These are phyloP conservation scores for Muschampia plurimacula DNA, from an alignment of 2,888 invertebrate species.

Conservation along the genomic window DNA sequence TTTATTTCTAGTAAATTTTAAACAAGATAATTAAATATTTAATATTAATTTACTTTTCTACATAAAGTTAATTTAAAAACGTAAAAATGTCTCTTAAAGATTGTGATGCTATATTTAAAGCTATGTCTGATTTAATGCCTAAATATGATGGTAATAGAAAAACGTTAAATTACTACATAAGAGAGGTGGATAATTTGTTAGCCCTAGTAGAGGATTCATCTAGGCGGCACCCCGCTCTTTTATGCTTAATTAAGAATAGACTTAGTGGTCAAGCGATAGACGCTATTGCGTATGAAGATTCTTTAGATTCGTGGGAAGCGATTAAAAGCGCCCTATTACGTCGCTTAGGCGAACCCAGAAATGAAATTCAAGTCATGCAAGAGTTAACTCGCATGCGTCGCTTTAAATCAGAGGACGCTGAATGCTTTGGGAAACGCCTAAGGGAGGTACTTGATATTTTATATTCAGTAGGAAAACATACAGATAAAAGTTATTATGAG, in stretches of 20 bases:
- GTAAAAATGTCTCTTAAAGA: slow-evolving; percentile 23
- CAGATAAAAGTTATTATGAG: slow-evolving; percentile 13
- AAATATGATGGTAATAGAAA: slow-evolving; percentile 16
- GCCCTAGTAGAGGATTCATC: not conserved
- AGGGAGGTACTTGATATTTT: slow-evolving; percentile 18
- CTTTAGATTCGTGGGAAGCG: slow-evolving; percentile 23
- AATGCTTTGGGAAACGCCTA: slow-evolving; percentile 16
- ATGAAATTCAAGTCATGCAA: slow-evolving; percentile 37
- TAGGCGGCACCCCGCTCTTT: slow-evolving; percentile 7
- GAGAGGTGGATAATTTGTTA: slow-evolving; percentile 7
- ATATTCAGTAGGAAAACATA: slow-evolving; percentile 15
- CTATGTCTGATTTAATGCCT: slow-evolving; percentile 12
- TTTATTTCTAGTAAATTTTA: slow-evolving; percentile 2
- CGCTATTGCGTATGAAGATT: slow-evolving; percentile 30
- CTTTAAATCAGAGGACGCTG: slow-evolving; percentile 26
- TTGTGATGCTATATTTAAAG: slow-evolving; percentile 12
- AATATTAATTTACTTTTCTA: not conserved
- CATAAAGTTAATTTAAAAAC: not conserved
- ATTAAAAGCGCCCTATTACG: slow-evolving; percentile 10
- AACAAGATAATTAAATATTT: not conserved
- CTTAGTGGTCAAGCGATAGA: slow-evolving; percentile 38
- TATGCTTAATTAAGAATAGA: slow-evolving; percentile 30
- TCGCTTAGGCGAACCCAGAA: slow-evolving; percentile 26
- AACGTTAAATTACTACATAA: slow-evolving; percentile 13
- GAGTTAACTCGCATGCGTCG: slow-evolving; percentile 30